Conservation (phyloP, 2,888 invertebrate genomes). For the Cephus spinipes region DNA sequence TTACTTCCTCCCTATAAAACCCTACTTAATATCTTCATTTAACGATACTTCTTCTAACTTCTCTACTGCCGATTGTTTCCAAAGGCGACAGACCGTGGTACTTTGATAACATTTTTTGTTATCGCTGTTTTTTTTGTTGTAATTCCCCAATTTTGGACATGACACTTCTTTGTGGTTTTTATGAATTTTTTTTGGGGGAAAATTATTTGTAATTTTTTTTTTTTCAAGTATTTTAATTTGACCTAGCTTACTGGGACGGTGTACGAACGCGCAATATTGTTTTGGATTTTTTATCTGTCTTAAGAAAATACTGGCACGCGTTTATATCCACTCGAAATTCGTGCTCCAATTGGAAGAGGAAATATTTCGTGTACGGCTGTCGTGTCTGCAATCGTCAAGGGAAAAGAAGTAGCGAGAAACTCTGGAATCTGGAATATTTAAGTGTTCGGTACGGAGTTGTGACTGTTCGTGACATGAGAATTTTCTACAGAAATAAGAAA, state of each 20-base stretch:
- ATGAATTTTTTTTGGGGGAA: not conserved
- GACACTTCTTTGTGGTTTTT: not conserved
- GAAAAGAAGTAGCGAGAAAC: not conserved
- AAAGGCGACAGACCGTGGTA: not conserved
- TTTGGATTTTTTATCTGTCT: not conserved
- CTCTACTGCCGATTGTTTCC: not conserved
- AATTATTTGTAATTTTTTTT: no score
- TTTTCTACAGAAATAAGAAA: not conserved
- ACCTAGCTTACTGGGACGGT: not conserved
- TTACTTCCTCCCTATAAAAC: not conserved
- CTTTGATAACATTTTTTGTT: not conserved
- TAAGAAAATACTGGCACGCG: not conserved
- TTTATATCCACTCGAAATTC: not conserved
- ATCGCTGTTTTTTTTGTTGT: not conserved
- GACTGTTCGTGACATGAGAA: not conserved
- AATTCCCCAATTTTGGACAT: not conserved
- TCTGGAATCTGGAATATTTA: not conserved
- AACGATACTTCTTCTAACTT: not conserved
- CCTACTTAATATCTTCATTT: not conserved
- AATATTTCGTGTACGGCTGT: not conserved
- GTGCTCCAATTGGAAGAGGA: not conserved
- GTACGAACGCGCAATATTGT: not conserved
- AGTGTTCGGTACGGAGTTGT: not conserved
- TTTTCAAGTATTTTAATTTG: not conserved
- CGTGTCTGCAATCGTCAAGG: not conserved